Base-by-base conservation (phyloP, 2,888 invertebrate genomes). In the Pollenia amentaria region DNA sequence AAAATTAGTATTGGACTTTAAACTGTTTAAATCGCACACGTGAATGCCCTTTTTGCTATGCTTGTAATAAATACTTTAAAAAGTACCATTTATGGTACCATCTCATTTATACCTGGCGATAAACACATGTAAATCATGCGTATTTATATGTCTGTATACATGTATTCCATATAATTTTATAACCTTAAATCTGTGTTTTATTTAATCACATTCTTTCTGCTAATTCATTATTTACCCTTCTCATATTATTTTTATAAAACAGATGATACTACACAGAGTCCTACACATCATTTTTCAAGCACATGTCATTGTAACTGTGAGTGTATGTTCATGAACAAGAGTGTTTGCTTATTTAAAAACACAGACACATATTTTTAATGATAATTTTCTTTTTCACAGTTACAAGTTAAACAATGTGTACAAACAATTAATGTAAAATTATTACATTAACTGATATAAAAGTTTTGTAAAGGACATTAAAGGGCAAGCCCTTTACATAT, bases 211-310 rank as follows among this genome's bases (percentile, higher is more conserved):
- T 64, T 9, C 42, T 73, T 72, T 78, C 60, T 73, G 78, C 69
- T 57, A 70, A 76, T 65, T 85, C 75, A 85, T 80, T 85, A 76
- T 84, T 76, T 64, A 70, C 57, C 79, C 69, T 69, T 75, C 55
- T 42, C 51, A 60, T n/a, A 67, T 73, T 38, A 40, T 73, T 67
- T 67, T 9, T 51, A 77, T 60, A 62, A 53, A 78, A 46, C 72
- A 67, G 29, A 79, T 62, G 75, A 84, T 76, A 73, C 18, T 48
- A 70, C 44, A 29, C 29, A 29, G 29, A 9, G 62, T 55, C 64
- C 60, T 55, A 44, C 44, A 44, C 42, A 38, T 12, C 29, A 29
- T 4, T 29, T 29, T 29, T 53, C 67, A 42, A 18, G 51, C 21
- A 69, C 40, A 51, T 51, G 51, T 40, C n/a, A 40, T n/a, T 73